Percentiles rank a stretch among this genome's conserved stretches.
phyloP scores from a whole-genome alignment of 2,888 invertebrate species.

The Rotaria socialis region DNA sequence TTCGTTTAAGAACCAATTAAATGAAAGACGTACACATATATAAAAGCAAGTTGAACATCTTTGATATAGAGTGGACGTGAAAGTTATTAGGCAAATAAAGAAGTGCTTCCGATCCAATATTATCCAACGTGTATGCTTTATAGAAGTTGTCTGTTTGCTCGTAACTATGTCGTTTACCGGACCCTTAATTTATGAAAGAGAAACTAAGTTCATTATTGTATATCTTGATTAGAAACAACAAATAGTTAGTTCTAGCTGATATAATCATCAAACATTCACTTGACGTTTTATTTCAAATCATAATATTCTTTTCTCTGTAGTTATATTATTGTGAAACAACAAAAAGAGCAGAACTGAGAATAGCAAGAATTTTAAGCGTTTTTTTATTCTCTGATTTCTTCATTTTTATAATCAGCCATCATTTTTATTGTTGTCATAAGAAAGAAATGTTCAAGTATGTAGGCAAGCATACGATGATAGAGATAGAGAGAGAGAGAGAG shows the following conservation, averaged over 20 bases:
- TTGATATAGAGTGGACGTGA: background rate
- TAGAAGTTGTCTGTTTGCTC: slow-evolving; percentile 8
- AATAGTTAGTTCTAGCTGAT: background rate
- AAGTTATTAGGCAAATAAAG: slow-evolving; percentile 4
- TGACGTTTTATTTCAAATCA: background rate
- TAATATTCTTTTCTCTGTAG: background rate
- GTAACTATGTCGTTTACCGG: background rate
- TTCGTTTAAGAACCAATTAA: slow-evolving; percentile 13
- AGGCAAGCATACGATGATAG: background rate
- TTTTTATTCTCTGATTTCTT: background rate
- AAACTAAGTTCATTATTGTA: background rate
- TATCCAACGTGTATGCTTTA: background rate
- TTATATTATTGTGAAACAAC: background rate
- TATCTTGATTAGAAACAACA: background rate
- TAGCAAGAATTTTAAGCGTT: background rate
- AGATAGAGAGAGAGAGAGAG: background rate
- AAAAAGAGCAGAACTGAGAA: background rate
- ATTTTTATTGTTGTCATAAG: slow-evolving; percentile 18
- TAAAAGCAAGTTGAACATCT: background rate
- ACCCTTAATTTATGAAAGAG: background rate
- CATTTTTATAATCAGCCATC: background rate
- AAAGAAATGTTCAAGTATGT: slow-evolving; percentile 20
- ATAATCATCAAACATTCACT: background rate
- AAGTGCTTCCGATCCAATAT: background rate
- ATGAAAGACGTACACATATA: background rate